Base-by-base conservation (phyloP, 2,797 vertebrate genomes). In the Eleutherodactylus coqui region DNA sequence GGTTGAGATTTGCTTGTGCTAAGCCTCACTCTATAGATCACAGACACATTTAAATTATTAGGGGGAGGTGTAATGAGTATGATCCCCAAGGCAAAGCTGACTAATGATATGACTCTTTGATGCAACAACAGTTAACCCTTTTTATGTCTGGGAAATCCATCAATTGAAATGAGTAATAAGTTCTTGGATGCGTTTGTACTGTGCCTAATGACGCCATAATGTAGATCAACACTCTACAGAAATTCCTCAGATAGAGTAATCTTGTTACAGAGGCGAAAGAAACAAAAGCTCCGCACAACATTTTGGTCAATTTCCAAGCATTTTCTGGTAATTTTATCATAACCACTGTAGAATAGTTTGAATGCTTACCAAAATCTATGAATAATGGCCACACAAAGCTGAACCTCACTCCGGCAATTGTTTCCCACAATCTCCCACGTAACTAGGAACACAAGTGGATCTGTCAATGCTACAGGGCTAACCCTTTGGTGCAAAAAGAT, bases 1-100 rank as follows among this genome's bases (percentile, higher is more conserved):
- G 90, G 80, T 88, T 89, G 89, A 91, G 84, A 89, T 91, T 88
- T 91, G 72, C 51, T 87, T 0, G 3, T 67, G 81, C 83, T 70
- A 82, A 45, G 85, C 69, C 87, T 89, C 1, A 0, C 27, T 87
- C 85, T 88, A 87, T 76, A 86, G 80, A 75, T 82, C 85, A 83
- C 32, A 86, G 86, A 88, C 86, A 86, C 82, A 73, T 88, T 89
- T 82, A 82, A 75, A 85, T 90, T 70, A 62, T 88, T 85, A 84
- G 43, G 41, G 79, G 69, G 79, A 86, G 79, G 81, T 83, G 81
- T 87, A 87, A 87, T 83, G 47, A 82, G 85, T 41, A 43, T 8
- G 27, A 70, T 87, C 81, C 81, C 75, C 75, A 78, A 77, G 73
- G 86, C 81, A 83, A 79, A 62, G 62, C 75, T 87, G 86, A 83